A percentile compares a stretch with the other conserved stretches of the same genome.
Evolutionary conservation across 1,140 invertebrate species (phyloP).

Genomic region (Lepidurus packardi): DNA sequence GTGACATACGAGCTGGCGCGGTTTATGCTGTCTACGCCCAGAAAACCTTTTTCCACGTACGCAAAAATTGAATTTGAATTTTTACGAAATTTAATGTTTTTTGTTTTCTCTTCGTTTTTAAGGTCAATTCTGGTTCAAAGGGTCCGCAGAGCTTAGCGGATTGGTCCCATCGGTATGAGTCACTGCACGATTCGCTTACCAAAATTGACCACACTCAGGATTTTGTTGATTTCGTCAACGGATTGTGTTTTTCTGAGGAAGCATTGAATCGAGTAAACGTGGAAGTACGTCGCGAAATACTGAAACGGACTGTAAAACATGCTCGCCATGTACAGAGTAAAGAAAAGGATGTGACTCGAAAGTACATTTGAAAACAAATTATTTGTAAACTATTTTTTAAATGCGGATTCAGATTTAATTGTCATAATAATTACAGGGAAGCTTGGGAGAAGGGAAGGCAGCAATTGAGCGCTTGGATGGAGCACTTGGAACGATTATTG

Average conservation of each 20-base stretch:
- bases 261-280: conserved; percentile 23
- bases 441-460: conserved; percentile 1
- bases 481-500: conserved; percentile 29
- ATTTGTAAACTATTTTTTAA: neutral
- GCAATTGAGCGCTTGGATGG: conserved; percentile 26
- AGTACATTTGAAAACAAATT: neutral
- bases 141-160: conserved; percentile 18
- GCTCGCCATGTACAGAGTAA: conserved; percentile 13
- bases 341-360: neutral
- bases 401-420: neutral
- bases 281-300: conserved; percentile 28
- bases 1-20: conserved; percentile 2
- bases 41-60: neutral
- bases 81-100: neutral
- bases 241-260: conserved; percentile 30
- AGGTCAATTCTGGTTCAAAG: neutral
- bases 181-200: conserved; percentile 23
- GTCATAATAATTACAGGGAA: neutral
- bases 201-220: conserved; percentile 24
- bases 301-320: conserved; percentile 22
- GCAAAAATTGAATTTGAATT: neutral
- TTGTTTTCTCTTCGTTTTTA: neutral
- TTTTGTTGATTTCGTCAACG: conserved; percentile 28
- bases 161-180: conserved; percentile 30
- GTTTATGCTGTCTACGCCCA: neutral